Evolutionary conservation across 53 echinoderm and acorn worm species (phyloP).

Genomic region (Paracentrotus lividus): DNA sequence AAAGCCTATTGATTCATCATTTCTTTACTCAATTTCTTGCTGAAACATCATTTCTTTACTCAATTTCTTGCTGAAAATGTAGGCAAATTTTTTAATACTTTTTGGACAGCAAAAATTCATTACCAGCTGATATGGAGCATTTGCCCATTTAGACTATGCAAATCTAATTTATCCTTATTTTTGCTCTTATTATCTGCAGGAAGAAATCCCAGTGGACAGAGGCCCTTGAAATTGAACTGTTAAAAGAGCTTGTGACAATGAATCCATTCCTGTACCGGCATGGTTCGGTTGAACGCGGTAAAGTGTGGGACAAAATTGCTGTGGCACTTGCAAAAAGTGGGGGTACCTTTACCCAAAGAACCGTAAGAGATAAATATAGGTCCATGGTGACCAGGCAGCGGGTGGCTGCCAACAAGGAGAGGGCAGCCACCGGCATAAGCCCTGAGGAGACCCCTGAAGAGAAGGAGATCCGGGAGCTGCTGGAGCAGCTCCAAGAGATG

Average conservation of each 20-base stretch:
- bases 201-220: constrained; percentile 49
- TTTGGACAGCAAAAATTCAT: not conserved
- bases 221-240: constrained; percentile 42
- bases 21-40: too few relatives aligned
- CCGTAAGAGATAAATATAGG: constrained; percentile 50
- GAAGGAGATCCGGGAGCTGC: constrained; percentile 67
- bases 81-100: too few relatives aligned
- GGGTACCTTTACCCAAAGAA: constrained; percentile 25
- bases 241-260: constrained; percentile 29
- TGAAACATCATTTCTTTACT: too few relatives aligned
- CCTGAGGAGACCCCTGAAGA: constrained; percentile 65
- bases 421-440: constrained; percentile 72
- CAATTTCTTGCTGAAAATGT: too few relatives aligned
- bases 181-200: constrained; percentile 23
- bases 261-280: constrained; percentile 62
- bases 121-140: constrained; percentile 35
- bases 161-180: not conserved
- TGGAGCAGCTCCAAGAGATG: constrained; percentile 71
- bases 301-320: constrained; percentile 55
- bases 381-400: not conserved
- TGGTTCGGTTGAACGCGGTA: constrained; percentile 54
- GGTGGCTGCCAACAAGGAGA: not conserved
- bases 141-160: not conserved
- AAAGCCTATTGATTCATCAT: too few relatives aligned
- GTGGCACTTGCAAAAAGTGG: not conserved